Conservation (phyloP, 2,888 invertebrate genomes). For the Carpatolechia fugitivella region DNA sequence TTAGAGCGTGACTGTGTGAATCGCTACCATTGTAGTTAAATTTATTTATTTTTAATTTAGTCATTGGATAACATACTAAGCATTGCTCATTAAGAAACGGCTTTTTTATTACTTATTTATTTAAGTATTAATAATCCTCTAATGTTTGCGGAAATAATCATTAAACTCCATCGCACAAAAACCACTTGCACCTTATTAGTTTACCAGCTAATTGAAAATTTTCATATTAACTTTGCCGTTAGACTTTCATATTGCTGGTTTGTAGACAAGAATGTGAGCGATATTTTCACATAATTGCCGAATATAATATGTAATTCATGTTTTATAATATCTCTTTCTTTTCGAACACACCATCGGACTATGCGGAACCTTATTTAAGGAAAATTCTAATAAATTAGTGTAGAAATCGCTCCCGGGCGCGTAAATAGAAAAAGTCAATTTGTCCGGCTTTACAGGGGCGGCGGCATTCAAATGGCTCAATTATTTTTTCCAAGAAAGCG, state of each 20-base stretch:
- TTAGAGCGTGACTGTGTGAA: too few species aligned
- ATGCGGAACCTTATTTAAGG: background rate
- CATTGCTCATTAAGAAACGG: too few species aligned
- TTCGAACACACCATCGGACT: background rate
- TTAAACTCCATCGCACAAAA: background rate
- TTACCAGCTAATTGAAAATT: conserved; percentile 12
- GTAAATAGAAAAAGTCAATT: conserved; percentile 50
- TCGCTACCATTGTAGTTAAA: too few species aligned
- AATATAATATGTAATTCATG: too few species aligned
- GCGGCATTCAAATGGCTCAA: conserved; percentile 57
- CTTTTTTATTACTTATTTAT: too few species aligned
- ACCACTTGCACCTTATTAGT: conserved; percentile 11
- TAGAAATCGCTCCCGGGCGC: conserved; percentile 8
- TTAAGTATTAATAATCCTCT: too few species aligned
- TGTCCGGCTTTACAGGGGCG: conserved; percentile 52
- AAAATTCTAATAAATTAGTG: background rate
- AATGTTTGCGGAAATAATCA: background rate
- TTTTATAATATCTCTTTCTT: too few species aligned
- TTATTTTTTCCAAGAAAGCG: conserved; percentile 52
- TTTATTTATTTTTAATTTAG: too few species aligned
- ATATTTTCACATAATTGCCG: too few species aligned
- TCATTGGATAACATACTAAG: too few species aligned
- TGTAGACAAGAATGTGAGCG: background rate
- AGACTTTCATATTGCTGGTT: background rate
- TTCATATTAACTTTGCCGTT: conserved; percentile 14